Evolutionary conservation across 1,140 invertebrate species (phyloP), one percentile per base, ranked within the genome.

Genomic region (Pissodes strobi): DNA sequence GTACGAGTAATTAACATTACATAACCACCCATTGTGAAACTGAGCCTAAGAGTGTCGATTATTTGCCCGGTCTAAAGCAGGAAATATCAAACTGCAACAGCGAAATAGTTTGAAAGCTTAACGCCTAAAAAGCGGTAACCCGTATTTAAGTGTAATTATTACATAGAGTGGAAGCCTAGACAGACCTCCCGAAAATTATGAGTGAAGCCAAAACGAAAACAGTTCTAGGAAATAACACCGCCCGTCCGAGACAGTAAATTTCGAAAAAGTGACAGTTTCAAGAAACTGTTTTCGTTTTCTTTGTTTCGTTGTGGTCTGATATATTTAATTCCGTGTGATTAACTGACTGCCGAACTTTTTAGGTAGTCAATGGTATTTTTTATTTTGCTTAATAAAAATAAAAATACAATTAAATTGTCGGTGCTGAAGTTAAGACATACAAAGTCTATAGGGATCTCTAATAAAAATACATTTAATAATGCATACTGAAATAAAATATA

Each of bases 121-220:
- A 15, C 15, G 12, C 13, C 22, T 15, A 38, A 37, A 25, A 56
- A 21, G 27, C 13, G 23, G 48, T 45, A 62, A 62, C 59, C 59
- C 10, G 30, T 51, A 51, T 51, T 61, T 61, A 61, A 51, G 13
- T 22, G 13, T 62, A 62, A 62, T 62, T 62, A 62, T 62, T 25
- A 45, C 17, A 41, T 58, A 45, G 12, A 48, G 22, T 53, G 21
- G 49, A 49, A 51, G 39, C 48, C 59, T 53, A 62, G 59, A 51
- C 59, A 53, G 49, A 49, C n/a, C 39, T 19, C 51, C 27, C 45
- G 27, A 59, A 48, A 59, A 48, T 59, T 48, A 59, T 30, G 19
- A 51, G 27, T 37, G 45, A 39, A 51, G 27, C 46, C 46, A 30
- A 49, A 48, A 19, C 12, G n/a, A 41, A 30, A 51, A 45, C 18